Percentiles rank a stretch among this genome's conserved stretches.
Evolutionary conservation across 2,888 invertebrate genomes (phyloP).

Genomic region (Eupithecia insigniata): DNA sequence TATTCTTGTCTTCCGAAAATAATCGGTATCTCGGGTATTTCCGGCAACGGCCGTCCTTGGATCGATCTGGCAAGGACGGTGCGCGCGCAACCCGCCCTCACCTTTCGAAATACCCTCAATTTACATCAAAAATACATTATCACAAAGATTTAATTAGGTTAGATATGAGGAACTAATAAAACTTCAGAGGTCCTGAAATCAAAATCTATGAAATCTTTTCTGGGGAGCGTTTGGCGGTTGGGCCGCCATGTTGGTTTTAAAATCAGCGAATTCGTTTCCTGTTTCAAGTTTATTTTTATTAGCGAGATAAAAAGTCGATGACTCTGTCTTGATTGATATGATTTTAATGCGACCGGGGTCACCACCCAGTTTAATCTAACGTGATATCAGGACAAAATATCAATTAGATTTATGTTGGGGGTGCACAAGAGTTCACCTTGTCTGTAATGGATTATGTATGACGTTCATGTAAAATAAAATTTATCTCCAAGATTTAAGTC

Average conservation of each 20-base stretch:
- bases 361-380: background rate
- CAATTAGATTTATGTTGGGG: background rate
- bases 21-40: slow-evolving; percentile 42
- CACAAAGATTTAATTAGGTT: background rate
- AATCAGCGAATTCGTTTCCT: slow-evolving; percentile 23
- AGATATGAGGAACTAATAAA: background rate
- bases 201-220: background rate
- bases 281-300: slow-evolving; percentile 19
- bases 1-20: background rate
- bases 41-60: slow-evolving; percentile 68
- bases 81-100: slow-evolving; percentile 66
- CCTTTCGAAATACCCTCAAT: slow-evolving; percentile 49
- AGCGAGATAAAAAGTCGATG: slow-evolving; percentile 31
- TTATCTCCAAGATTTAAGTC: slow-evolving; percentile 24
- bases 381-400: background rate
- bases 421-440: background rate
- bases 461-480: background rate
- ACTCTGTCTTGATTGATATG: slow-evolving; percentile 14
- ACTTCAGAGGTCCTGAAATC: background rate
- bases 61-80: slow-evolving; percentile 76
- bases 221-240: background rate
- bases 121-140: slow-evolving; percentile 1
- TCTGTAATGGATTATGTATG: background rate
- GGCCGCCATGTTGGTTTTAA: slow-evolving; percentile 15
- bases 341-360: background rate